Evolutionary conservation across 1,140 invertebrate species (phyloP).

Genomic region (Geopemphigus sp.): DNA sequence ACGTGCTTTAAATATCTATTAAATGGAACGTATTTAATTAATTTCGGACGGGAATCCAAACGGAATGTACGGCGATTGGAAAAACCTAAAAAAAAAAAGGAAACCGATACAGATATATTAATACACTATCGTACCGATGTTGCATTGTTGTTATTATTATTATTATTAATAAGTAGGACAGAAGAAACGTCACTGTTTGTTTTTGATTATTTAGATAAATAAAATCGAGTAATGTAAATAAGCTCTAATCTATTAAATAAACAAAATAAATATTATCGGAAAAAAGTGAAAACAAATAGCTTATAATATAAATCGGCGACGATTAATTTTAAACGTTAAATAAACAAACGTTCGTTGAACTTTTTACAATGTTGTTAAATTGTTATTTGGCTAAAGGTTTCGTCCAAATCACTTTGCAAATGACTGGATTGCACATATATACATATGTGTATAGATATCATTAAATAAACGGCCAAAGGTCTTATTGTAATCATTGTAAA

Average conservation of each 20-base stretch:
- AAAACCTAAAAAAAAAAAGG: background rate
- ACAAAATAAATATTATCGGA: too few relatives aligned
- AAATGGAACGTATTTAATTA: conserved; percentile 27
- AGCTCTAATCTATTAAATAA: too few relatives aligned
- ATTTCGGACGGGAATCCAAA: conserved; percentile 16
- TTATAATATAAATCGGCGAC: too few relatives aligned
- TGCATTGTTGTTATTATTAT: background rate
- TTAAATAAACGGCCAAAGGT: background rate
- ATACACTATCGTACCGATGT: too few relatives aligned
- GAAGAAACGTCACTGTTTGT: too few relatives aligned
- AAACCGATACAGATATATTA: background rate
- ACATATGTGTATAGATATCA: background rate
- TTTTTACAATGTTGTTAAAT: background rate
- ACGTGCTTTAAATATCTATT: conserved; percentile 44
- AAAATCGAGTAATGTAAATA: too few relatives aligned
- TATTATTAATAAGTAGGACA: too few relatives aligned
- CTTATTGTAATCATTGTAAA: background rate
- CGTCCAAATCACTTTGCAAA: background rate
- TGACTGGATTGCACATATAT: background rate
- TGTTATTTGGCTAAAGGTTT: background rate
- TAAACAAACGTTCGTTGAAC: background rate
- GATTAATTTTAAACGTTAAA: too few relatives aligned
- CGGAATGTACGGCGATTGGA: conserved; percentile 8
- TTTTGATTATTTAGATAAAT: too few relatives aligned
- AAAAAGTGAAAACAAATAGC: too few relatives aligned